Evolutionary conservation across 1,140 invertebrate species (phyloP), one percentile per base, ranked within the genome.

Genomic region (Panagrolaimus sp.): DNA sequence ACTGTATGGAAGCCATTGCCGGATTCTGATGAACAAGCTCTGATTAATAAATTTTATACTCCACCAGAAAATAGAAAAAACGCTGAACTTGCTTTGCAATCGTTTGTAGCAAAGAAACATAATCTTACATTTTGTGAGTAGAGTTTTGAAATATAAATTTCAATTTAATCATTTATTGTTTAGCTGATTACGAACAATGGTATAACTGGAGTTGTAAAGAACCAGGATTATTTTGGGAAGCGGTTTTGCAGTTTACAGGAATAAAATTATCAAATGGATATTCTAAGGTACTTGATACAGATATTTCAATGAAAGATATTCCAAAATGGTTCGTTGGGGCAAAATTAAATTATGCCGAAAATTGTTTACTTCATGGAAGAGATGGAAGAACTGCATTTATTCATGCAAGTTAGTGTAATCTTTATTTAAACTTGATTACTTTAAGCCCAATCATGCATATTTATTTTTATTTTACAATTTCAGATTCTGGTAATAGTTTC

Each of bases 301-400:
- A 86, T 86, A 38, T 68, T 74, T 32, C 84, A n/a, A 26, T 58
- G 10, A 21, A 58, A 2, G 28, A 85, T n/a, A 82, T 85, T 67
- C 86, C 86, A 14, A 79, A 83, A 73, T 87, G 86, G 86, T 87
- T 87, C 75, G 63, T 74, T 38, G 85, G 84, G 0, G 76, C 80
- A 48, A 76, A 71, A 21, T 71, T 87, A 12, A 87, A 87, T 75
- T 87, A 85, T 81, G 84, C 86, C n/a, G 86, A 86, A 76, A 86
- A 87, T 73, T 71, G 86, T 46, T 79, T 87, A 8, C 45, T 28
- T 24, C 64, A 72, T n/a, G 78, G 71, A 43, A 73, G 77, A 66
- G 76, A 83, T 66, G 81, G 84, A 75, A 79, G 85, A 63, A 62
- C 84, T 7, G 86, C 86, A 10, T 79, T 87, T 63, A 86, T 86